Conservation (phyloP, 2,888 invertebrate genomes). For the Aproaerema taeniolella region DNA sequence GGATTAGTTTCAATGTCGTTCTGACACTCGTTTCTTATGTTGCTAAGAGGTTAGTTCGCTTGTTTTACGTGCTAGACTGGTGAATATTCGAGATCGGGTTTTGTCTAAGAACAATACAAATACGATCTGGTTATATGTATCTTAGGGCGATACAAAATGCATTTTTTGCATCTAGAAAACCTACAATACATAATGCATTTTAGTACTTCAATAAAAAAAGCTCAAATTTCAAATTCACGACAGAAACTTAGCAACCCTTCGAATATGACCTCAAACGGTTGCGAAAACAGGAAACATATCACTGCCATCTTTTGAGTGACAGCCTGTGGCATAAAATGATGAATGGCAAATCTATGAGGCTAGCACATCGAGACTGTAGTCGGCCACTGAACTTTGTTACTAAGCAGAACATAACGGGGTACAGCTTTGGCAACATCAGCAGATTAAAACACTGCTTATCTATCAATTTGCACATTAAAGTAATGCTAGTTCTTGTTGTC, state of each 20-base stretch:
- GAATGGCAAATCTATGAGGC: slow-evolving; percentile 64
- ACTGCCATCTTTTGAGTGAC: slow-evolving; percentile 16
- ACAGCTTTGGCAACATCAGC: slow-evolving; percentile 30
- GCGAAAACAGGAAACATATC: slow-evolving; percentile 5
- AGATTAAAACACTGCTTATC: slow-evolving; percentile 6
- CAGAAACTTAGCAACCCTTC: too few relatives aligned
- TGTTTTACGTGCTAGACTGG: slow-evolving; percentile 1
- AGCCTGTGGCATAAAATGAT: slow-evolving; percentile 46
- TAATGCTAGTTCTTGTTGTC: too few relatives aligned
- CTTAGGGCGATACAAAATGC: too few relatives aligned
- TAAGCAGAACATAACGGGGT: slow-evolving; percentile 60
- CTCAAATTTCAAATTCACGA: too few relatives aligned
- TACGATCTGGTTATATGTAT: too few relatives aligned
- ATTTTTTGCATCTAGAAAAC: too few relatives aligned
- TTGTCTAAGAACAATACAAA: too few relatives aligned
- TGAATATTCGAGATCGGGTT: slow-evolving; percentile 3
- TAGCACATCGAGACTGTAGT: slow-evolving; percentile 45
- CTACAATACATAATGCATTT: too few relatives aligned
- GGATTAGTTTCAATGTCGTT: slow-evolving; percentile 65
- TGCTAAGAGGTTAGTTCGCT: slow-evolving; percentile 35
- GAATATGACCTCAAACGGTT: not conserved
- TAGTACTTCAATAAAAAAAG: too few relatives aligned
- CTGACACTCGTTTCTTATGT: slow-evolving; percentile 48
- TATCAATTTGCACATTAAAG: slow-evolving; percentile 5
- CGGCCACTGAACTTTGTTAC: slow-evolving; percentile 67